These are phyloP conservation scores for Ophonus ardosiacus DNA, from an alignment of 2,888 invertebrate genomes.

Conservation along the genomic window DNA sequence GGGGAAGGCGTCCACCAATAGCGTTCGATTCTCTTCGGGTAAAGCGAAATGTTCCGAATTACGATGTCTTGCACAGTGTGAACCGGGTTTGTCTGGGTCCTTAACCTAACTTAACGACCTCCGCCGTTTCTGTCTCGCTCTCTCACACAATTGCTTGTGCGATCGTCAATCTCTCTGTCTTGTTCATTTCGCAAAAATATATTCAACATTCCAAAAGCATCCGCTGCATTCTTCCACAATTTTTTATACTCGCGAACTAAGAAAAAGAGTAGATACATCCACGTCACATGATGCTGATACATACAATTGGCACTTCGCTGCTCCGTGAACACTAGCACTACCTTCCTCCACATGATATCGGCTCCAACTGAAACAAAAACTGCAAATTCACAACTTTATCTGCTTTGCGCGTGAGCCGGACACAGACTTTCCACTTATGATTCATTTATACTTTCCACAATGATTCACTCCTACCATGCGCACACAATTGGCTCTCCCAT, in stretches of 20 bases:
- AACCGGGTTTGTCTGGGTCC: slow-evolving; percentile 76
- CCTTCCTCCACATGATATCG: slow-evolving; percentile 5
- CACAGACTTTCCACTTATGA: slow-evolving; percentile 34
- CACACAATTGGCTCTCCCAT: slow-evolving; percentile 11
- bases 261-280: slow-evolving; percentile 21
- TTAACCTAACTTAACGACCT: slow-evolving; percentile 76
- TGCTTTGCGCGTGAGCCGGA: slow-evolving; percentile 10
- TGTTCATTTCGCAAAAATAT: slow-evolving; percentile 62
- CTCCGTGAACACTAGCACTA: slow-evolving; percentile 39
- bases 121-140: slow-evolving; percentile 67
- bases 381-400: slow-evolving; percentile 15
- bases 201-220: slow-evolving; percentile 63
- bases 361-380: slow-evolving; percentile 34
- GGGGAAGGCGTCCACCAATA: slow-evolving; percentile 68
- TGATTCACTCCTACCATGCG: slow-evolving; percentile 31
- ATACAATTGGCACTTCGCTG: slow-evolving; percentile 23
- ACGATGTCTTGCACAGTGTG: slow-evolving; percentile 71
- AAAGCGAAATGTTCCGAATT: slow-evolving; percentile 67
- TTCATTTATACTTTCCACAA: slow-evolving; percentile 52
- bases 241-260: slow-evolving; percentile 31
- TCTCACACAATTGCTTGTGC: slow-evolving; percentile 49
- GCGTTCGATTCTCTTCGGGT: slow-evolving; percentile 67
- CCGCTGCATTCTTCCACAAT: slow-evolving; percentile 60
- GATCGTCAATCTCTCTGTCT: slow-evolving; percentile 44
- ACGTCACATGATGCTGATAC: neutral